These are phyloP conservation scores for Tenodera sinensis DNA, from an alignment of 2,888 invertebrate species.

Conservation along the genomic window DNA sequence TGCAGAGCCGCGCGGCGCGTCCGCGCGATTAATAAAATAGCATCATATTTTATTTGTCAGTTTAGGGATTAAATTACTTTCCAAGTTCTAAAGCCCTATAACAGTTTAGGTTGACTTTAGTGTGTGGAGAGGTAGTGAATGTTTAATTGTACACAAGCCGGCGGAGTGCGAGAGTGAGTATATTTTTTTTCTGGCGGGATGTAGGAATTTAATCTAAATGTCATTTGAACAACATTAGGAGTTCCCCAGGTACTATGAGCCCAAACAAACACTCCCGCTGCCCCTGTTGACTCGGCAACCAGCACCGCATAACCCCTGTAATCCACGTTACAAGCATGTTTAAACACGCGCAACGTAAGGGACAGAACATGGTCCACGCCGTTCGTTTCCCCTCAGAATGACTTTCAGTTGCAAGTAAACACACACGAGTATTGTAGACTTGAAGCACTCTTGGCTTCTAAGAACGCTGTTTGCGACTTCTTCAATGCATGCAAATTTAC, in stretches of 20 bases:
- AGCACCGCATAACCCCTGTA: not conserved
- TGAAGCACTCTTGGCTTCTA: not conserved
- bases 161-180: not conserved
- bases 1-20: not conserved
- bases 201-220: slow-evolving; percentile 43
- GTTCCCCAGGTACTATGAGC: not conserved
- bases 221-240: slow-evolving; percentile 41
- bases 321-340: not conserved
- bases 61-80: slow-evolving; percentile 14
- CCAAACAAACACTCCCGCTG: not conserved
- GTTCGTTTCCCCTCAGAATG: not conserved
- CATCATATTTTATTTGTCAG: slow-evolving; percentile 17
- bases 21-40: not conserved
- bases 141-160: slow-evolving; percentile 35
- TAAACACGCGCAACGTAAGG: not conserved
- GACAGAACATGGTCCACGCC: not conserved
- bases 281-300: slow-evolving; percentile 5
- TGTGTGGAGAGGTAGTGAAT: not conserved
- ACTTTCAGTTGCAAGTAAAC: not conserved
- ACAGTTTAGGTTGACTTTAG: not conserved
- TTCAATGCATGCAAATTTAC: too few species aligned
- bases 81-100: not conserved
- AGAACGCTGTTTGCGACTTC: too few species aligned
- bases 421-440: not conserved
- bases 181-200: slow-evolving; percentile 35